Conservation (phyloP, 1,140 invertebrate genomes). For the Hirudo medicinalis region DNA sequence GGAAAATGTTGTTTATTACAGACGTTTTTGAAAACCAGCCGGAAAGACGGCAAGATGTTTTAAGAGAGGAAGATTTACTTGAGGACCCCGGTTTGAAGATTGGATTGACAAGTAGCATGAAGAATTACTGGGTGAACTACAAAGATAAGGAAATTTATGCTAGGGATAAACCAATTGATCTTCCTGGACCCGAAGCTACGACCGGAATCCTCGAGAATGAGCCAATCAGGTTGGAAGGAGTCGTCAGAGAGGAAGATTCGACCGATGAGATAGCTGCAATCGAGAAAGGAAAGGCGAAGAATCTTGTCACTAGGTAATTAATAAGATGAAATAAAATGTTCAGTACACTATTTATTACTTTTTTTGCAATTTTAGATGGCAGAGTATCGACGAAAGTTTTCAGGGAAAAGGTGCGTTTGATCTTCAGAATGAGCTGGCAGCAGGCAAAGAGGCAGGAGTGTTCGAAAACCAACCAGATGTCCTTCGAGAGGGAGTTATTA, state of each 20-base stretch:
- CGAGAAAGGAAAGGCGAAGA: neutral
- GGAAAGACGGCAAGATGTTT: conserved; percentile 11
- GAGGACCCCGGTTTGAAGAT: neutral
- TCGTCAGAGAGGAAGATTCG: conserved; percentile 8
- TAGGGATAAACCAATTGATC: neutral
- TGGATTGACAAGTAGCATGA: conserved; percentile 12
- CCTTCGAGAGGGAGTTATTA: neutral
- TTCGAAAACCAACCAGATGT: conserved; percentile 1
- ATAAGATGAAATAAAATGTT: neutral
- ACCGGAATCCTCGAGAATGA: conserved; percentile 21
- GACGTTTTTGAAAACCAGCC: conserved; percentile 16
- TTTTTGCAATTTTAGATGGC: neutral
- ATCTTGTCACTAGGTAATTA: neutral
- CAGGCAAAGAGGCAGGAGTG: conserved; percentile 1
- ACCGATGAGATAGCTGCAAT: neutral
- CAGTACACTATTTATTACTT: neutral
- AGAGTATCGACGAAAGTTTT: neutral
- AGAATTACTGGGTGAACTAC: neutral
- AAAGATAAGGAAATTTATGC: conserved; percentile 3
- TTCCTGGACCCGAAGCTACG: neutral
- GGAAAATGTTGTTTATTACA: neutral
- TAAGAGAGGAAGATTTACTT: conserved; percentile 10
- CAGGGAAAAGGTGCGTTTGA: neutral
- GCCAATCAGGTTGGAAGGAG: conserved; percentile 17
- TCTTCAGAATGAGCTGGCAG: neutral